Base-by-base conservation (phyloP, 1,140 invertebrate species). In the Epicauta chinensis region DNA sequence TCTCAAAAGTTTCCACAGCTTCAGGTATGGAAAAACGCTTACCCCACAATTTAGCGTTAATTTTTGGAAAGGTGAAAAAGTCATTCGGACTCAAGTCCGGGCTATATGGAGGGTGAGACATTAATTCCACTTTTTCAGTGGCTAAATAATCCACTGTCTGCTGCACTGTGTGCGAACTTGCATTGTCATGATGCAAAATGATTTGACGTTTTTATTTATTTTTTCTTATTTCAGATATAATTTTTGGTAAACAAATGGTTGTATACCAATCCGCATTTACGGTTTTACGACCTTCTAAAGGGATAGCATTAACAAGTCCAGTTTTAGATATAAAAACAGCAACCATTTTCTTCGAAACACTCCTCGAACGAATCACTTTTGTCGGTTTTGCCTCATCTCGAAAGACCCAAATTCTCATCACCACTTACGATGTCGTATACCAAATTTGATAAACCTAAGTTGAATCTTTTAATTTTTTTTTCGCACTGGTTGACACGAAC, bases 11-110 rank as follows among this genome's bases (percentile, higher is more conserved):
- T 3, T 34, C 32, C 23, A 45, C 31, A 23, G 43, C 43, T 58
- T 59, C 53, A 23, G 59, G 57, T 16, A 51, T 51, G 12, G 50
- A 58, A 58, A 63, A 63, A 11, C 59, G 61, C 54, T 64, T 55
- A 59, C 51, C 59, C 53, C 53, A 58, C 47, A 65, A 13, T 57
- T 60, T 58, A 44, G 58, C 42, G 48, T 69, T 71, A 16, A 70
- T 47, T 23, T 61, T 59, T 30, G 59, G 62, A 48, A 74, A 70
- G 6, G 67, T 51, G 43, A 67, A 70, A 55, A 71, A 71, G 59
- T 71, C 62, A 42, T 64, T 63, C 0, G 65, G 68, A 47, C 61
- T 56, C 32, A 71, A 44, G 54, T 72, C 66, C 15, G 70, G 64
- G 9, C 61, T 68, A 39, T 70, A 71, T 0, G 57, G 55, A 10